These are phyloP conservation scores for Xiphophorus couchianus DNA, from an alignment of 2,113 vertebrate genomes.

Conservation along the genomic window DNA sequence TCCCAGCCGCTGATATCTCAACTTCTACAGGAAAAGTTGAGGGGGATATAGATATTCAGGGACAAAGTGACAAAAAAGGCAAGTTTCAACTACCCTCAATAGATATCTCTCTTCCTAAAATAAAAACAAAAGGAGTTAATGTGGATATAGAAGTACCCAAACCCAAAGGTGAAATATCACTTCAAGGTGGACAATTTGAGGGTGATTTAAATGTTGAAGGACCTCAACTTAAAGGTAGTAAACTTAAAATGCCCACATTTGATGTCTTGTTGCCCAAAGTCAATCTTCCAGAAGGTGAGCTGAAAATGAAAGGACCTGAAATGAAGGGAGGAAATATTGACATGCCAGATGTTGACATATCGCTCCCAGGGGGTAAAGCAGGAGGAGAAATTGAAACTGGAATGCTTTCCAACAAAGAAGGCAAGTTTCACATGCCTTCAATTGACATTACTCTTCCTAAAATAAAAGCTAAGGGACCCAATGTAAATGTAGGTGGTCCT, in stretches of 20 bases:
- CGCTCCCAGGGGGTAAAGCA: conserved; percentile 50
- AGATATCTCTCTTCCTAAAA: conserved; percentile 47
- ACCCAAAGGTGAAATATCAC: conserved; percentile 16
- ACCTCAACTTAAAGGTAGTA: conserved; percentile 31
- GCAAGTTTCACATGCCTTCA: conserved; percentile 68
- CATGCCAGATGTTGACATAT: conserved; percentile 17
- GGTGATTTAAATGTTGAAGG: conserved; percentile 16
- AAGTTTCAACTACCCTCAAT: conserved; percentile 41
- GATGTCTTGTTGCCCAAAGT: conserved; percentile 13
- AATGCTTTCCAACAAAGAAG: conserved; percentile 17
- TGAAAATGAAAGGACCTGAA: conserved; percentile 13
- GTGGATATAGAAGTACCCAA: conserved; percentile 8
- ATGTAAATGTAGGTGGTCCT: conserved; percentile 37
- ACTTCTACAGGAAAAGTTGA: conserved; percentile 52
- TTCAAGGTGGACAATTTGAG: conserved; percentile 49
- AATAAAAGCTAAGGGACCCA: conserved; percentile 51
- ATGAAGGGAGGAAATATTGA: conserved; percentile 8
- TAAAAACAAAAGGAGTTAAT: conserved; percentile 48
- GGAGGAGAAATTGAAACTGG: conserved; percentile 1
- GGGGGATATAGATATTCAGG: conserved; percentile 10
- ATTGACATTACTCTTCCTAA: conserved; percentile 72
- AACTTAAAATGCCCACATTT: conserved; percentile 38
- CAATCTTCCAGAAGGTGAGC: conserved; percentile 18
- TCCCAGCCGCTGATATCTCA: conserved; percentile 53
- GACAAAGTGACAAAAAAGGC: conserved; percentile 30